Evolutionary conservation across 2,797 vertebrate genomes (phyloP), one percentile per base, ranked within the genome.

Genomic region (Ptychobarbus kaznakovi): DNA sequence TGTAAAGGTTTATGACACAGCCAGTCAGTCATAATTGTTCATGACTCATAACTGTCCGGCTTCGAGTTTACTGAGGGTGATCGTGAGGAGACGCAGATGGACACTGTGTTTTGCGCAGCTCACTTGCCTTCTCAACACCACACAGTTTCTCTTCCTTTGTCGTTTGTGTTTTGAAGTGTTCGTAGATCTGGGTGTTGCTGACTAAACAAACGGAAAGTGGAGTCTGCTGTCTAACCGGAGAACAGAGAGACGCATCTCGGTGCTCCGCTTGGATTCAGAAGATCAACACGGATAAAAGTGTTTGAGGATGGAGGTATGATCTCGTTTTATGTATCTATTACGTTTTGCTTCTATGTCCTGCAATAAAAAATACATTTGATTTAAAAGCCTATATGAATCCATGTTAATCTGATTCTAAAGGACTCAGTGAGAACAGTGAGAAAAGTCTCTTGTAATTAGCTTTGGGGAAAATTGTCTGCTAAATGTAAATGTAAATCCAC

Each of bases 301-400:
- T 53, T 65, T 40, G 32, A 63, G 16, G 82, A 83, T 83, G 82
- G 73, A 83, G 82, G 82, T 83, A 83, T 51, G 72, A 28, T 53
- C n/a, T 83, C 32, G 15, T 32, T 73, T 82, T 46, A 35, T 61
- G 15, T 46, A 22, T 74, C 16, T 11, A 35, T 10, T n/a, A 46
- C 13, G n/a, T 44, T 35, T 22, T 63, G 4, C 32, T 3, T 22
- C 9, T n/a, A 20, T 3, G 28, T 76, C 28, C 6, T 56, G 28
- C 32, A 44, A 25, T 15, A 72, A 7, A 72, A 16, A 16, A 72
- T 3, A 28, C 13, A 44, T 46, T 28, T 28, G 13, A 18, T 28
- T 49, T 74, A 51, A 70, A n/a, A 74, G 25, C 8, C 4, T 20
- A 72, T 20, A 20, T 51, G 4, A 35, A 51, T 12, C 46, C 16